Base-by-base conservation (phyloP, 1,140 invertebrate genomes). In the Orchestia grillus region DNA sequence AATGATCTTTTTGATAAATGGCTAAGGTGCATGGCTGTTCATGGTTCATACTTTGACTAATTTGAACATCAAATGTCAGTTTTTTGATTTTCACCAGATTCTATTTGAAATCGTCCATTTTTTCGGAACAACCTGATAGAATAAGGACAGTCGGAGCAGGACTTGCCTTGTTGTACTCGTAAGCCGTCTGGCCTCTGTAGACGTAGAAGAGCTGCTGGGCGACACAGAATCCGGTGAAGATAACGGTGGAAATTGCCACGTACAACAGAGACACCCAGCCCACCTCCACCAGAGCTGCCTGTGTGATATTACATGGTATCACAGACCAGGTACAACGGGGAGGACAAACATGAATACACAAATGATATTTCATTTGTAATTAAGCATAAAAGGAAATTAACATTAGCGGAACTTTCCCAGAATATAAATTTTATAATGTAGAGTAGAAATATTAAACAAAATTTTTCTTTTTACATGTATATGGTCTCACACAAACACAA, bases 241-340 rank as follows among this genome's bases (percentile, higher is more conserved):
- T 45, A 15, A 96, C 42, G 45, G 96, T 96, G 53, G 96, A 90
- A 41, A 44, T 53, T 19, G 96, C 96, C 11, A 96, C 62, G 87
- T 96, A 96, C 16, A 96, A 47, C 90, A 96, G 95, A 23, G 96
- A 95, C 41, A 96, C 96, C 96, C 96, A 96, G 44, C 96, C 96
- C 11, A 96, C 92, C 77, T 96, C 96, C 11, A 44, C 90, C 57
- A 96, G 57, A 41, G 91, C 96, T 36, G 96, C 96, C 96, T 96
- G 90, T n/a, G 77, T n/a, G 57, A 77, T 28, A 77, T 19, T 96
- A 96, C 36, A 43, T 41, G 19, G 44, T 87, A 77, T 87, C 62
- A 87, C 40, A 42, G 44, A 87, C 42, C 87, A 96, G 62, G 44
- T 95, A 95, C 87, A 95, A n/a, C n/a, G n/a, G n/a, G 45, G 57